A percentile compares a stretch with the other conserved stretches of the same genome.
Conservation (phyloP, 2,113 vertebrate genomes). For the Mastomys coucha region DNA sequence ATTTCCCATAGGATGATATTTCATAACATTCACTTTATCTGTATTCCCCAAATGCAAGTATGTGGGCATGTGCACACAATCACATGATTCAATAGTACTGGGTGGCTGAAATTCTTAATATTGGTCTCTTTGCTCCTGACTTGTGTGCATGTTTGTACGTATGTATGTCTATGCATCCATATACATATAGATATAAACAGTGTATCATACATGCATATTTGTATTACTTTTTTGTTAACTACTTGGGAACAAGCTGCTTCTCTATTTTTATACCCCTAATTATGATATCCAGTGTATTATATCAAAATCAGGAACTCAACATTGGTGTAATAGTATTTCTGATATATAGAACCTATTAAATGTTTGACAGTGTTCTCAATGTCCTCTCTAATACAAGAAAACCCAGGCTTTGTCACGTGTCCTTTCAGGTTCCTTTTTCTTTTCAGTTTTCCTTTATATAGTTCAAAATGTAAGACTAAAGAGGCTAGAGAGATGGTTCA, state of each 20-base stretch:
- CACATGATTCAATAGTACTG: not conserved
- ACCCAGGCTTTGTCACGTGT: not conserved
- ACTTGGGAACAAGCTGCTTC: not conserved
- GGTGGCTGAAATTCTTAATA: not conserved
- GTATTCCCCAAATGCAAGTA: not conserved
- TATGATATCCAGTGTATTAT: not conserved
- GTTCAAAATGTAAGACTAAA: not conserved
- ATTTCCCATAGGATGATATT: not conserved
- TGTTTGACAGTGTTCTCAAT: not conserved
- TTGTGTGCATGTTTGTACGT: no score
- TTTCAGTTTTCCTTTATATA: conserved; percentile 19
- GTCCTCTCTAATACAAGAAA: conserved; percentile 25
- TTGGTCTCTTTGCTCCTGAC: not conserved
- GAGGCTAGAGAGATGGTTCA: not conserved
- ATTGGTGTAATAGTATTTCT: not conserved
- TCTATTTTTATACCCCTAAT: not conserved
- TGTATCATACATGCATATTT: not conserved
- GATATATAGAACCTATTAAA: not conserved
- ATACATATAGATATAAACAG: no score
- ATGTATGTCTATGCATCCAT: no score
- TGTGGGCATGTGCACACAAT: not conserved
- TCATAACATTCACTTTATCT: not conserved
- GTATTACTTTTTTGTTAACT: not conserved
- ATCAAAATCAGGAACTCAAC: not conserved
- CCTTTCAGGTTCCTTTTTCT: not conserved